Percentiles rank a stretch among this genome's conserved stretches.
phyloP scores from a whole-genome alignment of 2,113 vertebrate species.

The Neolamprologus sp. region DNA sequence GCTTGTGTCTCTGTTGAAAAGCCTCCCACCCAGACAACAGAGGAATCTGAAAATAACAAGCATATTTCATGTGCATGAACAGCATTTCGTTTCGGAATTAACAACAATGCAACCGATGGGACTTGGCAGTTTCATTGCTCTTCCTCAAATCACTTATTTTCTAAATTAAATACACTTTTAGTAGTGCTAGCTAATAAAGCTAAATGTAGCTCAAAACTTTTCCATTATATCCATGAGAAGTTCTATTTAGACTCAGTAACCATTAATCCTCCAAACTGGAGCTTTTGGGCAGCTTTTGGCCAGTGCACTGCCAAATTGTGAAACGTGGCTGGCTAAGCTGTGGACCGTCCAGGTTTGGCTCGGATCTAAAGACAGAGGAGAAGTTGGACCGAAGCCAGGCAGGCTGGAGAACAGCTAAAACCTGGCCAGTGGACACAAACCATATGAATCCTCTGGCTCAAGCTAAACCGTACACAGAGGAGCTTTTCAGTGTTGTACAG shows the following conservation, averaged over 20 bases:
- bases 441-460: conserved; percentile 22
- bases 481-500: not conserved
- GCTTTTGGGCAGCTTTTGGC: conserved; percentile 15
- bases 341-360: conserved; percentile 20
- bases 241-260: conserved; percentile 10
- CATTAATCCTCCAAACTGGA: conserved; percentile 31
- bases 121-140: conserved; percentile 1
- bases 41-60: conserved; percentile 19
- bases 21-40: conserved; percentile 6
- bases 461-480: not conserved
- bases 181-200: conserved; percentile 1
- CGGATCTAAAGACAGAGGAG: conserved; percentile 36
- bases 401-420: conserved; percentile 19
- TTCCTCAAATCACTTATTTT: not conserved
- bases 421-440: conserved; percentile 23
- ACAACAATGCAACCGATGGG: not conserved
- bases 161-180: conserved; percentile 17
- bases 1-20: conserved; percentile 24
- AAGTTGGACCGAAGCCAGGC: conserved; percentile 34
- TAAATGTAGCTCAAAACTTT: not conserved
- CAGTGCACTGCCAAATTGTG: conserved; percentile 25
- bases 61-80: not conserved
- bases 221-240: not conserved
- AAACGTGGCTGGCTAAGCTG: conserved; percentile 21
- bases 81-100: conserved; percentile 2